phyloP scores from a whole-genome alignment of 2,888 invertebrate genomes.

The Deilephila porcellus region DNA sequence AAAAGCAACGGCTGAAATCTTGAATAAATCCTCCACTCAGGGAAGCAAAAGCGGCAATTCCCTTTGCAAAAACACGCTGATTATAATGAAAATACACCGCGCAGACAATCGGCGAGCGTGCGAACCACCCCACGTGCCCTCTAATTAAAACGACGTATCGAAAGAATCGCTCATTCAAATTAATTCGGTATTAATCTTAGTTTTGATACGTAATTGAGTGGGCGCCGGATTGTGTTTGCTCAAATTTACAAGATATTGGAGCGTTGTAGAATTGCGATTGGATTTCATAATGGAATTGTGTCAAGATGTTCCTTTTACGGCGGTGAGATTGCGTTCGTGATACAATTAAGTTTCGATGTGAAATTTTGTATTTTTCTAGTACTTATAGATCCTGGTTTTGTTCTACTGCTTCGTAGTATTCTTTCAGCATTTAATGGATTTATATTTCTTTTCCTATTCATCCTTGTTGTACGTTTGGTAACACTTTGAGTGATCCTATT shows the following conservation, averaged over 20 bases:
- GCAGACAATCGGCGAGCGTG: constrained; percentile 17
- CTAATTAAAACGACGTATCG: constrained; percentile 33
- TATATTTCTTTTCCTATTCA: too few relatives aligned
- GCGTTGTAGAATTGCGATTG: neutral
- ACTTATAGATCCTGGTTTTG: too few relatives aligned
- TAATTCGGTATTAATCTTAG: constrained; percentile 50
- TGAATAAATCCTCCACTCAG: neutral
- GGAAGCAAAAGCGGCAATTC: neutral
- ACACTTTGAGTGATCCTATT: too few relatives aligned
- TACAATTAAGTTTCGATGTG: neutral
- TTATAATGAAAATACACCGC: constrained; percentile 21
- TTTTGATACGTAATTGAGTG: constrained; percentile 62
- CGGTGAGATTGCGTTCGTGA: neutral
- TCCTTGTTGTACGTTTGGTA: too few relatives aligned
- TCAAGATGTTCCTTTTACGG: neutral
- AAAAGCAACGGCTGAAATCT: neutral
- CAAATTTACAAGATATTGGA: constrained; percentile 5
- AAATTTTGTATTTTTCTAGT: neutral
- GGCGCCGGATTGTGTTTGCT: constrained; percentile 33
- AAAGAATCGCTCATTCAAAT: constrained; percentile 38
- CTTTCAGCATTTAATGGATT: too few relatives aligned
- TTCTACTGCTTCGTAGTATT: too few relatives aligned
- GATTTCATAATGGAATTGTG: constrained; percentile 14
- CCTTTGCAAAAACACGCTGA: constrained; percentile 3
- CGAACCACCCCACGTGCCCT: neutral